A percentile compares a stretch with the other conserved stretches of the same genome.
Evolutionary conservation across 1,140 invertebrate genomes (phyloP).

Genomic region (Eueides isabella): DNA sequence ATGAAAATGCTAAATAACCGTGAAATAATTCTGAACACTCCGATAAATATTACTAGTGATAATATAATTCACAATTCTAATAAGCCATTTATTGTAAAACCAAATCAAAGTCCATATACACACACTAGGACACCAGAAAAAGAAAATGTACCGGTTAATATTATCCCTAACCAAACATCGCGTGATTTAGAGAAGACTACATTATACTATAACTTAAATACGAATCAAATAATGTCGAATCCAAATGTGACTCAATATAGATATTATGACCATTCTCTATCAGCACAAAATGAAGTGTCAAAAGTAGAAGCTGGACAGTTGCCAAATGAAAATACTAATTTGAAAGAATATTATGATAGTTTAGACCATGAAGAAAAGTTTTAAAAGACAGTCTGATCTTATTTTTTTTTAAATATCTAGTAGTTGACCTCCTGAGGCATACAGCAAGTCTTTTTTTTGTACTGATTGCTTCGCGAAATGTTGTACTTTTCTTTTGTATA

Average conservation of each 20-base stretch:
- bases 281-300: too few relatives aligned
- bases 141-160: conserved; percentile 23
- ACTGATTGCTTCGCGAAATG: conserved; percentile 40
- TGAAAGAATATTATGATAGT: conserved; percentile 23
- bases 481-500: conserved; percentile 40
- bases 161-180: conserved; percentile 14
- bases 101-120: conserved; percentile 23
- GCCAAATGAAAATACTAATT: conserved; percentile 16
- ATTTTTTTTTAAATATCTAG: conserved; percentile 15
- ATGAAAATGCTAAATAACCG: conserved; percentile 23
- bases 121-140: conserved; percentile 21
- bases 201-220: conserved; percentile 27
- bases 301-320: too few relatives aligned
- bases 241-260: conserved; percentile 17
- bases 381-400: too few relatives aligned
- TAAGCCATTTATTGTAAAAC: conserved; percentile 29
- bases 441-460: conserved; percentile 48
- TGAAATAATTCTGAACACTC: conserved; percentile 25
- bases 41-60: conserved; percentile 19
- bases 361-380: conserved; percentile 3
- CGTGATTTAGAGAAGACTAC: conserved; percentile 14
- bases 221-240: conserved; percentile 25
- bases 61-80: conserved; percentile 24
- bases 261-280: conserved; percentile 14
- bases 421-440: conserved; percentile 42